Evolutionary conservation across 2,888 invertebrate species (phyloP).

Genomic region (Agrochola lychnidis): DNA sequence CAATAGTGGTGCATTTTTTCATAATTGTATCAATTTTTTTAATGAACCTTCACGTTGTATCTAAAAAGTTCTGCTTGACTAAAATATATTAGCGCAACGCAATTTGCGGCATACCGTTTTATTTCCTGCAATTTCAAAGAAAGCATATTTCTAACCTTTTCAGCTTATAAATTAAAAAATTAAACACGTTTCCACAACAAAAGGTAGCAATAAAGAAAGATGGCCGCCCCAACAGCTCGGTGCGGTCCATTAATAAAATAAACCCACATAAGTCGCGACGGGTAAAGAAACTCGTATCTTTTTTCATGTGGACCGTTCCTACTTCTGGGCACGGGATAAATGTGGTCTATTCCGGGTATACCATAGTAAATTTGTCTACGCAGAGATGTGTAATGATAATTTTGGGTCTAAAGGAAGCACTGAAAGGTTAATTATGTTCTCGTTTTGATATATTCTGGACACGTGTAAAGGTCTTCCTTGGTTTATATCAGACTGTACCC

Average conservation of each 20-base stretch:
- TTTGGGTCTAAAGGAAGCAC: conserved; percentile 32
- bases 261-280: conserved; percentile 56
- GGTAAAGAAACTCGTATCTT: conserved; percentile 57
- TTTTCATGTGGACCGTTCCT: conserved; percentile 45
- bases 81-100: neutral
- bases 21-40: conserved; percentile 19
- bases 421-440: conserved; percentile 50
- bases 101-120: neutral
- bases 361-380: conserved; percentile 62
- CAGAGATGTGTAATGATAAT: conserved; percentile 49
- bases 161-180: conserved; percentile 51
- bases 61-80: neutral
- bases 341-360: conserved; percentile 53
- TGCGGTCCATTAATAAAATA: conserved; percentile 66
- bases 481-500: neutral
- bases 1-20: conserved; percentile 25
- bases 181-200: conserved; percentile 37
- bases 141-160: conserved; percentile 1
- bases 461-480: neutral
- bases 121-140: conserved; percentile 5
- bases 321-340: conserved; percentile 58
- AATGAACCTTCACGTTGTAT: conserved; percentile 2
- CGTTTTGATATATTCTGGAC: conserved; percentile 28
- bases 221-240: conserved; percentile 40
- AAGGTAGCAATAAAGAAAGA: conserved; percentile 64